Conservation (phyloP, 64 coral and sea anemone genomes). For the Montipora foliosa region DNA sequence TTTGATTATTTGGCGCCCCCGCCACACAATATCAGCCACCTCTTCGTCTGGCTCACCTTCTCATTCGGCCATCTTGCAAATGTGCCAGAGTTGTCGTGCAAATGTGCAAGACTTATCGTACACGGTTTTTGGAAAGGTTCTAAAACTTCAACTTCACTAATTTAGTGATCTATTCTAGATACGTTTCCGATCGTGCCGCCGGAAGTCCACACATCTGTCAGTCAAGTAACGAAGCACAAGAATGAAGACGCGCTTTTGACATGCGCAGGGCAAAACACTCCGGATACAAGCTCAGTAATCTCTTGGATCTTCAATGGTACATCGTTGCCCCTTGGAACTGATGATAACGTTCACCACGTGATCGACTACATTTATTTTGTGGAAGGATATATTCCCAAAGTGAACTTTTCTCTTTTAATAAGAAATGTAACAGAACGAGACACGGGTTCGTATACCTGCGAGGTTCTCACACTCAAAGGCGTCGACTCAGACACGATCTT, state of each 20-base stretch:
- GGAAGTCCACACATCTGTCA: not conserved
- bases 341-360: not conserved
- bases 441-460: slow-evolving; percentile 2
- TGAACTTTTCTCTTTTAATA: slow-evolving; percentile 25
- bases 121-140: too few relatives aligned
- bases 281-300: not conserved
- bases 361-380: slow-evolving; percentile 7
- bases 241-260: not conserved
- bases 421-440: slow-evolving; percentile 27
- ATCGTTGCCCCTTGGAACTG: not conserved
- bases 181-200: not conserved
- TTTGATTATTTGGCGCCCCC: too few relatives aligned
- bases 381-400: not conserved
- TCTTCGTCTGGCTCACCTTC: too few relatives aligned
- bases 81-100: too few relatives aligned
- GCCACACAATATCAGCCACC: too few relatives aligned
- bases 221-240: not conserved
- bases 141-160: too few relatives aligned
- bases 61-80: too few relatives aligned
- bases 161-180: not conserved
- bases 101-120: too few relatives aligned
- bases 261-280: slow-evolving; percentile 13
- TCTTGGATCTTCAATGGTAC: slow-evolving; percentile 13
- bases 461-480: not conserved
- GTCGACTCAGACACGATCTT: slow-evolving; percentile 11